phyloP scores from a whole-genome alignment of 2,113 vertebrate genomes.

The Coryphaenoides rupestris region DNA sequence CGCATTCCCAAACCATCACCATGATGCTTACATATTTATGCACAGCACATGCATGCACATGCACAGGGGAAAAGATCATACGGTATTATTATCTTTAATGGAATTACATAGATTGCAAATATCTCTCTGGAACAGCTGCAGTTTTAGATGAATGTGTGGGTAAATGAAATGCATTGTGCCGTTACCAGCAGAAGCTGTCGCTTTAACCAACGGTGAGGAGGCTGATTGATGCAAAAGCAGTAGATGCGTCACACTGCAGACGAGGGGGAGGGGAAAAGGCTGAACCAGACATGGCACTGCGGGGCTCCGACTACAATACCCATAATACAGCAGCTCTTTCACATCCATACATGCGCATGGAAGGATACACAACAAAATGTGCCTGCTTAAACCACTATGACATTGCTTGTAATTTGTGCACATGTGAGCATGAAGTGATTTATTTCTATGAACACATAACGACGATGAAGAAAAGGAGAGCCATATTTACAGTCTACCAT shows the following conservation, averaged over 20 bases:
- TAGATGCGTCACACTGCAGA: conserved; percentile 86
- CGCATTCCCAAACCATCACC: conserved; percentile 1
- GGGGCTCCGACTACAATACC: conserved; percentile 44
- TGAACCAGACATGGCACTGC: conserved; percentile 49
- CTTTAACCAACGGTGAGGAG: conserved; percentile 84
- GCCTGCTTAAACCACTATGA: conserved; percentile 14
- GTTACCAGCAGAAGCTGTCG: conserved; percentile 52
- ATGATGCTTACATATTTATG: too few species aligned
- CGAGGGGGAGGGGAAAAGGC: conserved; percentile 74
- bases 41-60: too few species aligned
- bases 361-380: conserved; percentile 24
- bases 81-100: too few species aligned
- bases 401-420: background rate
- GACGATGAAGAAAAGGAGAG: conserved; percentile 12
- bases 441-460: background rate
- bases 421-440: conserved; percentile 19
- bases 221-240: conserved; percentile 88
- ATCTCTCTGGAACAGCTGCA: conserved; percentile 68
- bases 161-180: conserved; percentile 37
- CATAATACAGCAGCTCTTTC: conserved; percentile 49
- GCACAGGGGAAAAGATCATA: conserved; percentile 27
- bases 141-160: background rate
- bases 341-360: conserved; percentile 37
- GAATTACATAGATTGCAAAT: background rate
- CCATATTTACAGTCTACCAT: conserved; percentile 9